These are phyloP conservation scores for Apantesis nais DNA, from an alignment of 2,888 invertebrate genomes.

Conservation along the genomic window DNA sequence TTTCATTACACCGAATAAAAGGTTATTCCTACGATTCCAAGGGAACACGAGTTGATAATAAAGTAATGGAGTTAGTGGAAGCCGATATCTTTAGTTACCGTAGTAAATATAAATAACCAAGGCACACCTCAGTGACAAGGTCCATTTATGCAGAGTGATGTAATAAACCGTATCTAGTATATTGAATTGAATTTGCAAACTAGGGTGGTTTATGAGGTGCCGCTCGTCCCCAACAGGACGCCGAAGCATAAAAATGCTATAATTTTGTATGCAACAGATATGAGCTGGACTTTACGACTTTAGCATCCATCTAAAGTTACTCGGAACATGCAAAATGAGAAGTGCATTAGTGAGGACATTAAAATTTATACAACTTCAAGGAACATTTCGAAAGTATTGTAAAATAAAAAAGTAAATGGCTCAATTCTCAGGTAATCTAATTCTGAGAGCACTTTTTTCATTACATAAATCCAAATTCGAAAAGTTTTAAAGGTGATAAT, in stretches of 20 bases:
- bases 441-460: constrained; percentile 48
- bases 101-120: constrained; percentile 37
- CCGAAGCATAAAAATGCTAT: constrained; percentile 73
- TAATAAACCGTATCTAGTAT: constrained; percentile 61
- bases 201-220: constrained; percentile 70
- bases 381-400: constrained; percentile 20
- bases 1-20: constrained; percentile 45
- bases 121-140: constrained; percentile 42
- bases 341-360: constrained; percentile 39
- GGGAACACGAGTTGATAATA: constrained; percentile 35
- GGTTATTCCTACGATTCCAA: constrained; percentile 38
- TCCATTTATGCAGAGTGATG: constrained; percentile 63
- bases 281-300: constrained; percentile 36
- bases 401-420: constrained; percentile 12
- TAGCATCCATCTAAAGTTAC: constrained; percentile 31
- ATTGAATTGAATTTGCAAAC: constrained; percentile 75
- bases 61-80: constrained; percentile 34
- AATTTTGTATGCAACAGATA: constrained; percentile 76
- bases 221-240: constrained; percentile 60
- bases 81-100: constrained; percentile 36
- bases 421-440: constrained; percentile 35
- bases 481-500: constrained; percentile 66
- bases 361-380: constrained; percentile 29
- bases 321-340: constrained; percentile 38
- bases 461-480: constrained; percentile 59